A percentile compares a stretch with the other conserved stretches of the same genome.
phyloP scores from a whole-genome alignment of 2,888 invertebrate species.

The Lepidochitona cinerea region DNA sequence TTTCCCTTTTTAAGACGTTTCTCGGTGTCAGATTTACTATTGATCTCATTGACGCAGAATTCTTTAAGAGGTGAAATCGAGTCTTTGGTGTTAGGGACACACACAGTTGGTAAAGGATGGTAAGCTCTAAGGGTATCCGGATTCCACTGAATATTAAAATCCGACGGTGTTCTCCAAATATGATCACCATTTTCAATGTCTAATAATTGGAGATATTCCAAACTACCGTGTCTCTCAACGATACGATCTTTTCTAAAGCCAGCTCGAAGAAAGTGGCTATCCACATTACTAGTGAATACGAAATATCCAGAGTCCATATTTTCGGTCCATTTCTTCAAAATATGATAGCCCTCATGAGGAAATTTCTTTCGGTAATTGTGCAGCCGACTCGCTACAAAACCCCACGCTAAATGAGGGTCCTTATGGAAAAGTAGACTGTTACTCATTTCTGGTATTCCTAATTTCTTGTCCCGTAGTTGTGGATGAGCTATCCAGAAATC shows the following conservation, averaged over 20 bases:
- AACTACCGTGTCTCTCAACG: constrained; percentile 32
- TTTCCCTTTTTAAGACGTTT: no score
- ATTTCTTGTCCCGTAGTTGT: constrained; percentile 21
- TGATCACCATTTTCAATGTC: background rate
- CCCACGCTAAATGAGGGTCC: constrained; percentile 34
- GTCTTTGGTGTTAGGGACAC: background rate
- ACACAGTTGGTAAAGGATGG: constrained; percentile 14
- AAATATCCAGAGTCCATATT: constrained; percentile 24
- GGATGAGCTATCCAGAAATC: constrained; percentile 37
- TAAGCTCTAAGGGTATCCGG: constrained; percentile 10
- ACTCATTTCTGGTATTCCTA: constrained; percentile 28
- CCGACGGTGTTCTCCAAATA: constrained; percentile 29
- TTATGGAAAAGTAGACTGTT: constrained; percentile 32
- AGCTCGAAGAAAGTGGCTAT: constrained; percentile 38
- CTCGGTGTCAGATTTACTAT: background rate
- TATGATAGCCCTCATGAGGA: constrained; percentile 34
- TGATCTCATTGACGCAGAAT: background rate
- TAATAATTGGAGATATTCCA: constrained; percentile 26
- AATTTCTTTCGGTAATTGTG: constrained; percentile 20
- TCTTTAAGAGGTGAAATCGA: background rate
- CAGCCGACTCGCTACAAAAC: constrained; percentile 33
- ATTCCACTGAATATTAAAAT: constrained; percentile 12
- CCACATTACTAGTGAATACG: constrained; percentile 36
- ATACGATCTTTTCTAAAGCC: constrained; percentile 27
- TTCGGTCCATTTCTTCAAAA: constrained; percentile 24